A percentile compares a stretch with the other conserved stretches of the same genome.
These are phyloP conservation scores for Galaxias olidus DNA, from an alignment of 2,797 vertebrate species.

Conservation along the genomic window DNA sequence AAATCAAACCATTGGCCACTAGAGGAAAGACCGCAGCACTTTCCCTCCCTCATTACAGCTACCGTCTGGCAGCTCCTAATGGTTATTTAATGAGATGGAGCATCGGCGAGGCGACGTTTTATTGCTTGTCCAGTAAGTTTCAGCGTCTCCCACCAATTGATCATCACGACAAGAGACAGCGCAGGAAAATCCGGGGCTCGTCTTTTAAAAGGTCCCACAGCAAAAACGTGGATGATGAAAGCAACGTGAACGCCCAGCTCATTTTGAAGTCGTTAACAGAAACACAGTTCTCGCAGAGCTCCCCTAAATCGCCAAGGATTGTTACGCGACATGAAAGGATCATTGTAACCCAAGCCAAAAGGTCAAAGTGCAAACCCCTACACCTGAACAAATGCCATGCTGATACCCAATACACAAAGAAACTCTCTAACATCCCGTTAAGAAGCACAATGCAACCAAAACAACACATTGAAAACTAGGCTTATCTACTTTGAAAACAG, in stretches of 20 bases:
- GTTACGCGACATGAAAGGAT: no score
- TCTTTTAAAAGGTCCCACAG: constrained; percentile 18
- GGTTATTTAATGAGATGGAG: constrained; percentile 47
- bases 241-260: neutral
- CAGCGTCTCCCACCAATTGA: constrained; percentile 35
- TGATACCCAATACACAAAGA: neutral
- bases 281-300: no score
- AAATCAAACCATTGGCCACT: constrained; percentile 19
- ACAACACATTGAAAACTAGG: constrained; percentile 11
- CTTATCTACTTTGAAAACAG: neutral
- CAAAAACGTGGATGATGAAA: constrained; percentile 27
- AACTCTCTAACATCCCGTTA: neutral
- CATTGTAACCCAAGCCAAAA: constrained; percentile 1
- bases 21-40: constrained; percentile 1
- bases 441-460: constrained; percentile 14
- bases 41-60: constrained; percentile 38
- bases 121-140: constrained; percentile 40
- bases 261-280: no score
- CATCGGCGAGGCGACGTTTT: constrained; percentile 25
- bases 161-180: constrained; percentile 19
- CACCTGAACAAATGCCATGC: neutral
- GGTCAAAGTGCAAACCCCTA: constrained; percentile 9
- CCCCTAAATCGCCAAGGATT: no score
- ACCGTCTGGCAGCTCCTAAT: constrained; percentile 39
- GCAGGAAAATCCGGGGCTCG: constrained; percentile 7